Base-by-base conservation (phyloP, 2,797 vertebrate species). In the Chaenodraco wilsoni region DNA sequence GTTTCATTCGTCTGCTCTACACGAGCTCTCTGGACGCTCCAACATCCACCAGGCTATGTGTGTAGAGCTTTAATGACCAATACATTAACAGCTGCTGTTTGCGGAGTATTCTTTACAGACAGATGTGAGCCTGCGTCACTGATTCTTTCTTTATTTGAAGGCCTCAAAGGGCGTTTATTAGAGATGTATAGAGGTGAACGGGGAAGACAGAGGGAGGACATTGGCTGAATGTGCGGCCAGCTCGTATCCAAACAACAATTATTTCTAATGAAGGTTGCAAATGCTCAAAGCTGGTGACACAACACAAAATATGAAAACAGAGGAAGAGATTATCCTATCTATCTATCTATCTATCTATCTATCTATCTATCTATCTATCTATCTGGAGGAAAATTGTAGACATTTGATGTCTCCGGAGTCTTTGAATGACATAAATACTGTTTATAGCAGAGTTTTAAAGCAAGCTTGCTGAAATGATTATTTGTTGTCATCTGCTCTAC, bases 1-100 rank as follows among this genome's bases (percentile, higher is more conserved):
- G 21, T 80, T 88, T 84, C 41, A 83, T 88, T 79, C 56, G 80
- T 87, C 72, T 86, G 57, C 70, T 70, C 65, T 73, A 64, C 70
- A 66, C 66, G 72, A 76, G 74, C 23, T 73, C 55, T 64, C 55
- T 71, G 83, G 78, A 79, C 59, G 51, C 54, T 73, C 69, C 52
- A 83, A 74, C 65, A 71, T 77, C 51, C 52, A 74, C 19, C 62
- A 78, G 9, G 50, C 55, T 49, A 74, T 44, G 45, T 78, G 33
- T 43, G 48, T 27, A 44, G 50, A 62, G 31, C 68, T 74, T 76
- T 79, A 83, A 76, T 78, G 57, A 72, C 33, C 63, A 75, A 65
- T 55, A 66, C 45, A 78, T 63, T 74, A 62, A 37, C 50, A 48
- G 55, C 37, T 59, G 56, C 56, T 45, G 58, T 60, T 61, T 62